Evolutionary conservation across 2,888 invertebrate genomes (phyloP), one percentile per base, ranked within the genome.

Genomic region (Lasiommata megera): DNA sequence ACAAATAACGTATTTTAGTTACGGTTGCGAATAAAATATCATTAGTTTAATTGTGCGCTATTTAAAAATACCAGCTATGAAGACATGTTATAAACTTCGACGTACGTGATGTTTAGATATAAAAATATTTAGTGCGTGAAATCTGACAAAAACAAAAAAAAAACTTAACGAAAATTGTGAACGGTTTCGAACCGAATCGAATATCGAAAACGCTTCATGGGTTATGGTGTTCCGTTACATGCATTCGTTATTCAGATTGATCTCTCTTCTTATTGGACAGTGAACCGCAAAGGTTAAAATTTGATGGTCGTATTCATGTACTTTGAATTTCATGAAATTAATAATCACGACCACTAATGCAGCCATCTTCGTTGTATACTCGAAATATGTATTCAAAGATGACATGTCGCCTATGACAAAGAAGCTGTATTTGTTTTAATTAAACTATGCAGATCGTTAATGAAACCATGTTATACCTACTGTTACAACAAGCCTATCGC

Each of bases 71-170:
- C 5, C 3, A 23, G 23, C 3, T 23, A 23, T 23, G 23, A 23
- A 23, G 23, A 23, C 23, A 23, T 23, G 23, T 23, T 23, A 23
- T 3, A 23, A 23, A 56, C 41, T 51, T 28, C 44, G 50, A 41
- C 54, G 34, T 53, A 53, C 36, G 61, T 41, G 48, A 17, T 40
- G 16, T 50, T 54, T 29, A 44, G 29, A 50, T 37, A 41, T 34
- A 50, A 53, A 40, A 17, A 16, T 61, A 63, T 60, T 44, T 63
- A 58, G 65, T 63, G 63, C 65, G 48, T 65, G 63, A 63, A 65
- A 65, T 61, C 29, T 28, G 11, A 34, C 9, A 43, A 61, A 56
- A n/a, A n/a, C n/a, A n/a, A n/a, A n/a, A n/a, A n/a, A n/a, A n/a
- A 51, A 54, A 53, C 55, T 61, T 58, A 56, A 56, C 44, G 57